Percentiles rank a stretch among this genome's conserved stretches.
These are phyloP conservation scores for Doryteuthis pealeii DNA, from an alignment of 1,140 invertebrate species.

Conservation along the genomic window DNA sequence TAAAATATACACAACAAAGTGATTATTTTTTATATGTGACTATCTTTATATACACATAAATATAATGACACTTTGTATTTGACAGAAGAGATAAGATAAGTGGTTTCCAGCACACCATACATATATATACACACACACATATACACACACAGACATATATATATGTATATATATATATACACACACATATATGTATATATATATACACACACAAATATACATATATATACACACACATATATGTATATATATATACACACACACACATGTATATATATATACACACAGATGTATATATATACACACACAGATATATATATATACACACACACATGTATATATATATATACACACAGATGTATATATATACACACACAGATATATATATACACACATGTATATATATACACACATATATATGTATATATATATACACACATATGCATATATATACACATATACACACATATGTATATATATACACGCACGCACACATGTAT, in stretches of 20 bases:
- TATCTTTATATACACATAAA: too few species aligned
- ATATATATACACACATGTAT: neutral
- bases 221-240: neutral
- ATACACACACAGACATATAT: too few species aligned
- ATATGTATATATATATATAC: too few species aligned
- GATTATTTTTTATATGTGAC: too few species aligned
- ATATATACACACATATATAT: neutral
- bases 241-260: neutral
- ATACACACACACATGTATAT: neutral
- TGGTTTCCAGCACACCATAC: too few species aligned
- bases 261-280: neutral
- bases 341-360: neutral
- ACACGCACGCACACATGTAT: neutral
- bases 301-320: neutral
- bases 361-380: neutral
- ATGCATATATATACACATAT: neutral
- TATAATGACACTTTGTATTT: too few species aligned
- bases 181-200: too few species aligned
- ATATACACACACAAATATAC: neutral
- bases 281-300: neutral
- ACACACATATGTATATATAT: neutral
- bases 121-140: too few species aligned
- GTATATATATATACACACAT: neutral
- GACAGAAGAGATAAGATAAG: too few species aligned
- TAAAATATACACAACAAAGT: too few species aligned